Conservation (phyloP, 1,140 invertebrate species). For the Agrilus planipennis region DNA sequence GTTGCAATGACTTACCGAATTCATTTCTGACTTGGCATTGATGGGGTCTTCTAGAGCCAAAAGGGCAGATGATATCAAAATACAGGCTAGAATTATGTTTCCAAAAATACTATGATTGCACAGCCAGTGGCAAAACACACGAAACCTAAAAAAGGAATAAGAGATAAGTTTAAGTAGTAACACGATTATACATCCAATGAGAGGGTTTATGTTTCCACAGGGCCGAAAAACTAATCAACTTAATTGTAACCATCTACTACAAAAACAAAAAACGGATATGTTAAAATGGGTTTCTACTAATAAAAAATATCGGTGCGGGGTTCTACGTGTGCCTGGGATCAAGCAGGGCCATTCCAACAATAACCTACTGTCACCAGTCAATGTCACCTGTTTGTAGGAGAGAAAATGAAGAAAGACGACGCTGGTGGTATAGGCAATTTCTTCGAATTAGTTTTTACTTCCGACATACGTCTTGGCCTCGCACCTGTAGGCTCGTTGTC, state of each 20-base stretch:
- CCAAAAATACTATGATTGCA: conserved; percentile 94
- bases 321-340: conserved; percentile 7
- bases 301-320: conserved; percentile 3
- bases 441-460: conserved; percentile 73
- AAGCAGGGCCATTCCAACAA: conserved; percentile 24
- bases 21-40: conserved; percentile 57
- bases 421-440: conserved; percentile 89
- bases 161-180: background rate
- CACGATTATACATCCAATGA: too few species aligned
- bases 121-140: conserved; percentile 91
- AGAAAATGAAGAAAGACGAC: conserved; percentile 94
- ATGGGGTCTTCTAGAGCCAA: conserved; percentile 97
- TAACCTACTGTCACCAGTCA: conserved; percentile 22
- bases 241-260: conserved; percentile 1
- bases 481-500: conserved; percentile 55
- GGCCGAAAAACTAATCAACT: too few species aligned
- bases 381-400: conserved; percentile 79
- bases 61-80: conserved; percentile 96
- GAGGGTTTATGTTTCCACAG: too few species aligned
- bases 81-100: conserved; percentile 93
- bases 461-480: conserved; percentile 82
- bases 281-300: conserved; percentile 2
- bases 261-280: background rate
- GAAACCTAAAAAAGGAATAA: conserved; percentile 55
- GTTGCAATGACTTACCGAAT: conserved; percentile 56